Evolutionary conservation across 2,888 invertebrate species (phyloP).

Genomic region (Biston betularia): DNA sequence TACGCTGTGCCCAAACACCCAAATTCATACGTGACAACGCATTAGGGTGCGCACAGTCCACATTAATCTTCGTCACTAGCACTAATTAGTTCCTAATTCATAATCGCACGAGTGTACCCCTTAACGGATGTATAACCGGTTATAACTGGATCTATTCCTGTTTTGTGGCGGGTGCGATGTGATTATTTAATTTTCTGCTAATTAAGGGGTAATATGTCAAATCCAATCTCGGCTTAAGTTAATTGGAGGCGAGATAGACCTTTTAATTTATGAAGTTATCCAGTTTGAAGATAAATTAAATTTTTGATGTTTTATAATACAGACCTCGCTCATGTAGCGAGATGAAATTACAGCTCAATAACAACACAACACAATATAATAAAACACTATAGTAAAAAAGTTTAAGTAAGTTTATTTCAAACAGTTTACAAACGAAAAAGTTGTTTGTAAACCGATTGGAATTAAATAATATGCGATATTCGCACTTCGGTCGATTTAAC

Average conservation of each 20-base stretch:
- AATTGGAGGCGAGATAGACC: not conserved
- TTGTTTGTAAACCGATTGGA: too few relatives aligned
- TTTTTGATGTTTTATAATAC: too few relatives aligned
- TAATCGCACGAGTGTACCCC: constrained; percentile 49
- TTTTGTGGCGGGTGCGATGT: constrained; percentile 10
- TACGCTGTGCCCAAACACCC: constrained; percentile 15
- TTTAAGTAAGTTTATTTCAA: too few relatives aligned
- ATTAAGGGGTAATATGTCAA: not conserved
- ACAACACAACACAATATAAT: too few relatives aligned
- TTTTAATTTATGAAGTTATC: not conserved
- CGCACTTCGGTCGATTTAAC: too few relatives aligned
- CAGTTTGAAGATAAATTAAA: not conserved
- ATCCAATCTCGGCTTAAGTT: not conserved
- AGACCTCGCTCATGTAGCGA: too few relatives aligned
- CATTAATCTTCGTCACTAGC: constrained; percentile 61
- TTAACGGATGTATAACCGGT: constrained; percentile 16
- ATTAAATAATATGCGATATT: too few relatives aligned
- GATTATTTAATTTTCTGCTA: constrained; percentile 9
- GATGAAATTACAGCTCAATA: too few relatives aligned
- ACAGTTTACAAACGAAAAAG: too few relatives aligned
- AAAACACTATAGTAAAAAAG: too few relatives aligned
- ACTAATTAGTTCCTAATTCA: constrained; percentile 63
- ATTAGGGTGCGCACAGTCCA: constrained; percentile 51
- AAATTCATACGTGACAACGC: constrained; percentile 44
- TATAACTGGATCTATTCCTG: constrained; percentile 18